Base-by-base conservation (phyloP, 1,140 invertebrate genomes). In the Lysiphlebus fabarum region DNA sequence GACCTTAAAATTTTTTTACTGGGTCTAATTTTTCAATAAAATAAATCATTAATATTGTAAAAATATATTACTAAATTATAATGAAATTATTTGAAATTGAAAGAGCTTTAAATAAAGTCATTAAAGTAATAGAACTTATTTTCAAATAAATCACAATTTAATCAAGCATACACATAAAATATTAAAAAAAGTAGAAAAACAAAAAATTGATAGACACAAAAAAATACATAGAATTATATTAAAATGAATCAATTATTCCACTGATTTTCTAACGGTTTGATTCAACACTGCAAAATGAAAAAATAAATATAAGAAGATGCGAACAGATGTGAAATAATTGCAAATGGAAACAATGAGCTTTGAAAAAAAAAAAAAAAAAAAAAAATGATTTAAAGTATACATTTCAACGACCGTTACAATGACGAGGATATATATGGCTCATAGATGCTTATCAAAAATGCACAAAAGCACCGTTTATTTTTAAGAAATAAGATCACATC, bases 221-320 rank as follows among this genome's bases (percentile, higher is more conserved):
- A 26, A 26, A 26, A 26, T 26, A 26, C 1, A 26, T 26, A 4
- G 17, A 26, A 26, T n/a, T n/a, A n/a, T n/a, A n/a, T n/a, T n/a
- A n/a, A 26, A 26, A 26, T 26, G 17, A 26, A 26, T 26, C 17
- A 26, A 26, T n/a, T n/a, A n/a, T n/a, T n/a, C n/a, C n/a, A n/a
- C n/a, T n/a, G n/a, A n/a, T n/a, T n/a, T 56, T 45, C 58, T 63
- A 63, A 63, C 62, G 62, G 62, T 33, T 54, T 4, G 4, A 26
- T 26, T 26, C 17, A 26, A 4, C 17, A 26, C 2, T 26, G 17
- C 17, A 26, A 4, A 26, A 26, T 26, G 4, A 26, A 26, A 26
- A 26, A 26, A 26, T 26, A 26, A 26, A 26, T 26, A 26, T 26
- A 26, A 26, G 17, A 26, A 26, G 17, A 26, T 26, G 17, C 49